These are phyloP conservation scores for Pseudachorutes palmiensis DNA, from an alignment of 1,140 invertebrate genomes.

Conservation along the genomic window DNA sequence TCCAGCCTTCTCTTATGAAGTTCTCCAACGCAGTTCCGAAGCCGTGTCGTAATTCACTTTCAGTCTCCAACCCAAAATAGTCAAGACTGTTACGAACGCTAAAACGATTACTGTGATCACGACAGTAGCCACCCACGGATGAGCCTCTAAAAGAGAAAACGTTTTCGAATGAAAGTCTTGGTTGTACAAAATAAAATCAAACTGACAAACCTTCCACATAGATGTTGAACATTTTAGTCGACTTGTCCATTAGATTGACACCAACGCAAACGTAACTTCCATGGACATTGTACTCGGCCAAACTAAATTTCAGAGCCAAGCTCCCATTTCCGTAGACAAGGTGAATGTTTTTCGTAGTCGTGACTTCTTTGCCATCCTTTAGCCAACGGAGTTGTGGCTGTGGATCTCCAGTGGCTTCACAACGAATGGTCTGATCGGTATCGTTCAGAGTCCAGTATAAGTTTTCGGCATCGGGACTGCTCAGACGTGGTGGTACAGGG, in stretches of 20 bases:
- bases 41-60: constrained; percentile 4
- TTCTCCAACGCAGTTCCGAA: constrained; percentile 3
- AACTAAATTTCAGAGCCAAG: neutral
- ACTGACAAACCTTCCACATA: neutral
- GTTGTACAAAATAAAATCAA: neutral
- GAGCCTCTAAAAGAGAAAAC: neutral
- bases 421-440: neutral
- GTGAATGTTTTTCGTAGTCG: neutral
- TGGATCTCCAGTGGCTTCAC: neutral
- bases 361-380: neutral
- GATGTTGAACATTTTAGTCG: neutral
- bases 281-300: neutral
- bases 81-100: neutral
- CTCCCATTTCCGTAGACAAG: neutral
- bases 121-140: neutral
- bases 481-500: neutral
- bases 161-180: neutral
- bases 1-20: too few relatives aligned
- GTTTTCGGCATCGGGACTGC: neutral
- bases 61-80: neutral
- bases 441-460: constrained; percentile 9
- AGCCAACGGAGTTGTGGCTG: neutral
- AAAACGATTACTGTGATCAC: neutral
- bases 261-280: neutral
- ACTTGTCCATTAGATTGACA: neutral